phyloP scores from a whole-genome alignment of 2,797 vertebrate species.

The Eupleurogrammus muticus region DNA sequence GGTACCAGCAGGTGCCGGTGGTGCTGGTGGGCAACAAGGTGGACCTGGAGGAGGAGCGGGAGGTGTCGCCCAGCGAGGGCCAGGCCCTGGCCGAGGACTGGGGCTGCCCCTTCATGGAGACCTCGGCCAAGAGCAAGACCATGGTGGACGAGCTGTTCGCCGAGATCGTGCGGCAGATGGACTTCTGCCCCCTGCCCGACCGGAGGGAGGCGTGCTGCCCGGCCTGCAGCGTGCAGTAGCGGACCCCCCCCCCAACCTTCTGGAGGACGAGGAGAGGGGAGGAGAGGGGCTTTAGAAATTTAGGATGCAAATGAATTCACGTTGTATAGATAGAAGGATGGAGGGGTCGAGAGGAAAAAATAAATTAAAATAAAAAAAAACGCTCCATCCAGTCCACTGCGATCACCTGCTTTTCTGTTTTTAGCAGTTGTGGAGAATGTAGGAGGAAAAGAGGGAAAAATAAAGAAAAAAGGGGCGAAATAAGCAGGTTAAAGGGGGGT shows the following conservation, averaged over 20 bases:
- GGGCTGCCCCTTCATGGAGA: conserved; percentile 98
- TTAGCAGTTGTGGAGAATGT: conserved; percentile 42
- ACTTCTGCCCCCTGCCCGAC: conserved; percentile 95
- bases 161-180: conserved; percentile 97
- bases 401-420: conserved; percentile 47
- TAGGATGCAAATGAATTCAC: conserved; percentile 37
- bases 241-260: background rate
- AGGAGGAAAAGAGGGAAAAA: conserved; percentile 34
- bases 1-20: conserved; percentile 94
- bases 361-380: conserved; percentile 21
- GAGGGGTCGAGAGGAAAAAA: conserved; percentile 17
- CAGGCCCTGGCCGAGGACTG: conserved; percentile 95
- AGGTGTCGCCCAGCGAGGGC: conserved; percentile 92
- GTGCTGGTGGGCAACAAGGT: conserved; percentile 97
- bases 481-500: conserved; percentile 8
- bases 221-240: conserved; percentile 93
- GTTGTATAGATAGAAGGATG: conserved; percentile 28
- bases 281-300: conserved; percentile 24
- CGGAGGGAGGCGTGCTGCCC: conserved; percentile 94
- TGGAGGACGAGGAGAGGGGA: no score
- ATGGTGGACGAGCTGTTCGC: conserved; percentile 98
- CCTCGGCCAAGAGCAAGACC: conserved; percentile 95
- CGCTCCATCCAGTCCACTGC: no score
- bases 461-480: conserved; percentile 9
- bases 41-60: conserved; percentile 95